Conservation (phyloP, 2,113 vertebrate species). For the Amblyopsis rosae region DNA sequence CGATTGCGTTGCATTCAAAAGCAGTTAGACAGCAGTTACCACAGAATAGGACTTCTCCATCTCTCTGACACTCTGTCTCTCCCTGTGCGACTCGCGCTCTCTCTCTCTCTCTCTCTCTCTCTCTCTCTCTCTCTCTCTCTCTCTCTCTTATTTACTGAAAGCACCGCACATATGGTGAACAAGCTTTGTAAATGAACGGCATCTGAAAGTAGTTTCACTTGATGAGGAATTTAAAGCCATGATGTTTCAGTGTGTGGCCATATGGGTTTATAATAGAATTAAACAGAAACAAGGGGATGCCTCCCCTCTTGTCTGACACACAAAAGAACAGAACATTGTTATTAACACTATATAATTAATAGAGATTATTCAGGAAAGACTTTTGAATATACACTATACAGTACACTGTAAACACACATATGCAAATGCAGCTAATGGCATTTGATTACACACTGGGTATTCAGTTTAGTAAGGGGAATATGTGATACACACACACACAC, state of each 20-base stretch:
- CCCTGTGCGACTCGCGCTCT: not conserved
- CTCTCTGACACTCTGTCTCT: too few species aligned
- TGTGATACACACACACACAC: constrained; percentile 2
- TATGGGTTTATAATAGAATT: constrained; percentile 54
- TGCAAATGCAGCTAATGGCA: too few species aligned
- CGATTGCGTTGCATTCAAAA: constrained; percentile 46
- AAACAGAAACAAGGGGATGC: constrained; percentile 17
- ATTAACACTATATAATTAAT: constrained; percentile 7
- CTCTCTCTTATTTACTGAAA: constrained; percentile 37
- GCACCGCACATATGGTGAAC: constrained; percentile 39
- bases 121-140: not conserved
- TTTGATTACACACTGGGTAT: too few species aligned
- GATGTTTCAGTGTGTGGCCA: constrained; percentile 26
- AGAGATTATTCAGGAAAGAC: constrained; percentile 7
- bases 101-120: constrained; percentile 17
- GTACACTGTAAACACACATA: too few species aligned
- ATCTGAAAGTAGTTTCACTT: constrained; percentile 36
- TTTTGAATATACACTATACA: too few species aligned
- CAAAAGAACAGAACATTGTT: constrained; percentile 7
- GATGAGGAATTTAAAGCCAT: constrained; percentile 40
- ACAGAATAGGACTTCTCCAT: constrained; percentile 18
- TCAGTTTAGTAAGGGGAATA: too few species aligned
- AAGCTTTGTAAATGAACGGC: constrained; percentile 42
- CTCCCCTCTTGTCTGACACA: constrained; percentile 1
- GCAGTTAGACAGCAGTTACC: constrained; percentile 46